Percentiles rank a stretch among this genome's conserved stretches.
Evolutionary conservation across 2,888 invertebrate genomes (phyloP).

Genomic region (Alcis repandata): DNA sequence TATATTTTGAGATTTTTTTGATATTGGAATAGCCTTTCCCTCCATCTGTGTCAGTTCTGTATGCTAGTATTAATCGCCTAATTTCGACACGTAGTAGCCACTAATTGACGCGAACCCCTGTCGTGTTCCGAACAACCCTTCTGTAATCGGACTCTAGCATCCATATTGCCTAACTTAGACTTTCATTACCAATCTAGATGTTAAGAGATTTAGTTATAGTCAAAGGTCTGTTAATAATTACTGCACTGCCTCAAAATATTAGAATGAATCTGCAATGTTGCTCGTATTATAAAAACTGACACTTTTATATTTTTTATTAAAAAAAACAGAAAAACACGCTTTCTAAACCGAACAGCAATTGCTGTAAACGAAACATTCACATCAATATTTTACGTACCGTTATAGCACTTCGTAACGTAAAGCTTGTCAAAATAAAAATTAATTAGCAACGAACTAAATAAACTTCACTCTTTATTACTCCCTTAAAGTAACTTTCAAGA

Average conservation of each 20-base stretch:
- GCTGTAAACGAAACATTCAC: background rate
- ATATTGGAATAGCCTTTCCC: too few relatives aligned
- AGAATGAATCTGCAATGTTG: too few relatives aligned
- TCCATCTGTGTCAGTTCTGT: too few relatives aligned
- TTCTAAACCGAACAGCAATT: background rate
- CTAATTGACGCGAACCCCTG: background rate
- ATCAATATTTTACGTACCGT: background rate
- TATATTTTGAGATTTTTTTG: too few relatives aligned
- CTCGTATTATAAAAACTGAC: too few relatives aligned
- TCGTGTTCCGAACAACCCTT: conserved; percentile 1
- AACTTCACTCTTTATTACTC: conserved; percentile 7
- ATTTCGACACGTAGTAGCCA: background rate
- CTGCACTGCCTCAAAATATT: too few relatives aligned
- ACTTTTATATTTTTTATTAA: background rate
- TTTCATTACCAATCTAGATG: background rate
- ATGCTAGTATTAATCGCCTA: background rate
- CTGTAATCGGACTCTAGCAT: background rate
- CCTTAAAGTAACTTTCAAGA: background rate
- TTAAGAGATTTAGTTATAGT: background rate
- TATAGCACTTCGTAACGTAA: background rate
- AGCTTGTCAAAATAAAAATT: conserved; percentile 3
- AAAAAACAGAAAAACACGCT: background rate
- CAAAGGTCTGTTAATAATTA: background rate
- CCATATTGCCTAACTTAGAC: background rate
- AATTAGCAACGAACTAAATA: conserved; percentile 3